phyloP scores from a whole-genome alignment of 2,888 invertebrate species.

The Strigamia transsilvanica region DNA sequence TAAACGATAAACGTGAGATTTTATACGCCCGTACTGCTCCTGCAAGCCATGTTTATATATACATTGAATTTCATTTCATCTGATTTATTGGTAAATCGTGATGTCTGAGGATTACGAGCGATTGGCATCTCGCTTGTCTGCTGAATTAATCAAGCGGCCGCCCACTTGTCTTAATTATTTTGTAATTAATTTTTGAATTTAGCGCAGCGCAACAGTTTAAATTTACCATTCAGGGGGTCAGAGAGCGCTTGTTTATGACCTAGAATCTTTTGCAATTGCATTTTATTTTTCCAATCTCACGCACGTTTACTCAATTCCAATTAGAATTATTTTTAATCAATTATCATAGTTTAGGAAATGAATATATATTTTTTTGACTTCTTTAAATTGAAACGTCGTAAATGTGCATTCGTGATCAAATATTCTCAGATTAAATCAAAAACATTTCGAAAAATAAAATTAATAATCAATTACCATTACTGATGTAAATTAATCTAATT shows the following conservation, averaged over 20 bases:
- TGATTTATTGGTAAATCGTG: conserved; percentile 43
- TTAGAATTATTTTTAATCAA: not conserved
- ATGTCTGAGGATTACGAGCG: conserved; percentile 32
- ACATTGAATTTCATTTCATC: conserved; percentile 34
- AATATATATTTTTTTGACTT: not conserved
- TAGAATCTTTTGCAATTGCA: not conserved
- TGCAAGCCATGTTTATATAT: conserved; percentile 20
- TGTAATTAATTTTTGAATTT: conserved; percentile 35
- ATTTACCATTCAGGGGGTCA: not conserved
- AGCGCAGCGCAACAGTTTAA: conserved; percentile 16
- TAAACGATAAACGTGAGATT: conserved; percentile 43
- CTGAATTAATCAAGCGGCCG: conserved; percentile 37
- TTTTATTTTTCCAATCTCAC: not conserved
- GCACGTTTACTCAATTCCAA: not conserved
- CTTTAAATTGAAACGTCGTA: too few species aligned
- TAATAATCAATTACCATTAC: not conserved
- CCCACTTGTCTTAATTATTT: conserved; percentile 45
- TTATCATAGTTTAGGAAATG: not conserved
- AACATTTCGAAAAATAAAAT: not conserved
- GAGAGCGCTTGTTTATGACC: not conserved
- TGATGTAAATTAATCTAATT: conserved; percentile 21
- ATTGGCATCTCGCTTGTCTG: conserved; percentile 42
- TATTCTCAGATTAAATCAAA: not conserved
- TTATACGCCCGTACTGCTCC: conserved; percentile 25
- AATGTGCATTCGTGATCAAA: not conserved